Evolutionary conservation across 2,797 vertebrate genomes (phyloP).

Genomic region (Dromococcyx pavoninus): DNA sequence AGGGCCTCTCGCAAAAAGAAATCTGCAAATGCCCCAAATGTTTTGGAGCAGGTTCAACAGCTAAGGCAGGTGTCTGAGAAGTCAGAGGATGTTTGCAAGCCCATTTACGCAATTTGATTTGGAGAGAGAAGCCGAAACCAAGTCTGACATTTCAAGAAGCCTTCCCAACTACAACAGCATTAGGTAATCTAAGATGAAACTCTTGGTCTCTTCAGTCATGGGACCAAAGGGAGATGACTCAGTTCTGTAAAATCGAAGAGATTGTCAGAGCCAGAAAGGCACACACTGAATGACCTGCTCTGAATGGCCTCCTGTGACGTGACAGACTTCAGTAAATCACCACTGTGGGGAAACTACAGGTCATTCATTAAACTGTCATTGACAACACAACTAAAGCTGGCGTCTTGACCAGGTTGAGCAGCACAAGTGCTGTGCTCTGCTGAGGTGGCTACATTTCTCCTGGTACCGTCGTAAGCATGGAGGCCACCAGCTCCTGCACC

Average conservation of each 20-base stretch:
- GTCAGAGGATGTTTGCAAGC: background rate
- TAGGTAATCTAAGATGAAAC: background rate
- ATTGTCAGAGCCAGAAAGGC: background rate
- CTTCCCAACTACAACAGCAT: background rate
- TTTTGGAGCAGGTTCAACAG: background rate
- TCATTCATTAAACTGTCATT: background rate
- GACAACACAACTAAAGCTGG: background rate
- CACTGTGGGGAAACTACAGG: accelerated
- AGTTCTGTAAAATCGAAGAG: background rate
- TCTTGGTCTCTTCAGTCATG: accelerated
- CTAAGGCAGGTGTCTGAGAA: background rate
- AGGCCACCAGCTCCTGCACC: background rate
- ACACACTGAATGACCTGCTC: background rate
- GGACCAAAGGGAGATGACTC: background rate
- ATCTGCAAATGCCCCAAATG: background rate
- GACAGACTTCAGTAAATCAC: background rate
- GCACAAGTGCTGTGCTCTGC: background rate
- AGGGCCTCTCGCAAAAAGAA: background rate
- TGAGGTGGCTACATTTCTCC: background rate
- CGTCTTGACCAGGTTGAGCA: background rate
- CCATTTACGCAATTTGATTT: accelerated
- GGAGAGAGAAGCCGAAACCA: background rate
- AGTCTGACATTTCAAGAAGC: background rate
- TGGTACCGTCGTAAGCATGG: accelerated
- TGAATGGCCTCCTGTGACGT: accelerated